Base-by-base conservation (phyloP, 2,888 invertebrate species). In the Leptura quadrifasciata region DNA sequence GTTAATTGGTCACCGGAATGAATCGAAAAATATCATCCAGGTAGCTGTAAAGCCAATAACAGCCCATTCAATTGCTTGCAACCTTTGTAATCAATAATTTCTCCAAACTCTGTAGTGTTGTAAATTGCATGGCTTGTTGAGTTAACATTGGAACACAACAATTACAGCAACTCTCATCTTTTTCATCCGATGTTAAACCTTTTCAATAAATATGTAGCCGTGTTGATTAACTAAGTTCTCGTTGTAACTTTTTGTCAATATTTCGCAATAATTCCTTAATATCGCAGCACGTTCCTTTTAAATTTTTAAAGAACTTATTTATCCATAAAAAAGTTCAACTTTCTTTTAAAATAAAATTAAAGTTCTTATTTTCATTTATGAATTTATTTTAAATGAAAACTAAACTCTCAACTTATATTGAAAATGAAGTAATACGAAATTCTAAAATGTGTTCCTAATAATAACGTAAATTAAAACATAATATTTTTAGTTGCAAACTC, bases 181-280 rank as follows among this genome's bases (percentile, higher is more conserved):
- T 47, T 47, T 47, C n/a, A 47, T 47, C n/a, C 4, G 47, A n/a
- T n/a, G 47, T 47, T 47, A 47, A 47, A 47, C 47, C 47, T 47
- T 47, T 47, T n/a, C 47, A n/a, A n/a, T 47, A 47, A 47, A 47
- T 47, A 47, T 47, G 47, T 47, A 47, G n/a, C 15, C 47, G 47
- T 12, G 47, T 4, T 47, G n/a, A 15, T 47, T 47, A 5, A 47
- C 3, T 47, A 47, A 47, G 15, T 47, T 47, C n/a, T 47, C n/a
- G 15, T 15, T 47, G 47, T 6, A n/a, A 2, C n/a, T n/a, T 12
- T 15, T 39, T 39, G 12, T 2, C 2, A 15, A 39, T 39, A 39
- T 47, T 15, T 12, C 3, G 3, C 4, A 47, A 47, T 15, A n/a
- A 5, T 47, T n/a, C 3, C n/a, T 47, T 47, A 12, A 39, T 39